Base-by-base conservation (phyloP, 2,113 vertebrate genomes). In the Melozone crissalis region DNA sequence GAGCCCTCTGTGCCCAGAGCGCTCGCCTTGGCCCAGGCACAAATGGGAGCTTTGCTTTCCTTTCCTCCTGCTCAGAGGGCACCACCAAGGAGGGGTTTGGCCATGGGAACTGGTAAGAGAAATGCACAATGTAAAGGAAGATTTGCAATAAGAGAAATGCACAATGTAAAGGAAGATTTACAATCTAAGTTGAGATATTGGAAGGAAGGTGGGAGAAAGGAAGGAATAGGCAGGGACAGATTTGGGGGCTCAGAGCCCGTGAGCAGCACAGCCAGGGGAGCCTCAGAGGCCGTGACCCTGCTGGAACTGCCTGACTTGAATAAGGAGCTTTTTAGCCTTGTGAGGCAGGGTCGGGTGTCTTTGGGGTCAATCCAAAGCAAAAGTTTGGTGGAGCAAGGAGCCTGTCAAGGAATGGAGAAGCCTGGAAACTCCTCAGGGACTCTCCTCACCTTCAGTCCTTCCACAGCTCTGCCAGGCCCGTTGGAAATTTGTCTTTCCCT, bases 1-100 rank as follows among this genome's bases (percentile, higher is more conserved):
- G 81, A 91, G 83, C 84, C 91, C 68, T 94, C 89, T 96, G 91
- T 96, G 19, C n/a, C 1, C 89, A 51, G 85, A 84, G 78, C 67
- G 1, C 57, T 77, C 7, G 3, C 71, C 93, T 74, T 81, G 89
- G 93, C 96, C 93, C 68, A 9, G 66, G 81, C 90, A 93, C 89
- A 89, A 78, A 44, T 26, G 43, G 22, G 49, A 75, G 74, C 92
- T 93, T 95, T 84, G 39, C 39, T 41, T 41, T 41, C n/a, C 31
- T 78, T 65, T 27, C 87, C 81, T 87, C 63, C 39, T 41, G 39
- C 39, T 87, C 81, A 89, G 81, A 78, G 91, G 66, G 77, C 66
- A 65, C 89, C 62, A 59, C 15, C 17, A 47, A 33, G 39, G 89
- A 93, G 90, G 87, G 18, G 35, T 61, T 91, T 78, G 95, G 66